Percentiles rank a stretch among this genome's conserved stretches.
These are phyloP conservation scores for Acleris sparsana DNA, from an alignment of 2,888 invertebrate species.

Conservation along the genomic window DNA sequence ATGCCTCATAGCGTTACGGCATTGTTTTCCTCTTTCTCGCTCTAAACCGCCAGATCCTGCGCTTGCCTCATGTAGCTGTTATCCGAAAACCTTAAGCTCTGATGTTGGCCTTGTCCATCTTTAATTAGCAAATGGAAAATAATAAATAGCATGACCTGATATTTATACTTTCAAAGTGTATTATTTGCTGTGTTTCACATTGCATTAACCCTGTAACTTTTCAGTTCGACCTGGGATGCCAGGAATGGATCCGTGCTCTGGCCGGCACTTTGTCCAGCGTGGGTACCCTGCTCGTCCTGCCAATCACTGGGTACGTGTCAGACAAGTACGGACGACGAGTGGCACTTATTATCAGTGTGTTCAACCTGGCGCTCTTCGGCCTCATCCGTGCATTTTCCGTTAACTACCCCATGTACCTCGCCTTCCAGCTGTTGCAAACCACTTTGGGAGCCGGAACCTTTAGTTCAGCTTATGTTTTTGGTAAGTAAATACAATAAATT, in stretches of 20 bases:
- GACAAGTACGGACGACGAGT: conserved; percentile 84
- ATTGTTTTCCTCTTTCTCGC: too few relatives aligned
- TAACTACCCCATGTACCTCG: conserved; percentile 80
- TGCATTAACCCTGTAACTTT: conserved; percentile 41
- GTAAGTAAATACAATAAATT: conserved; percentile 43
- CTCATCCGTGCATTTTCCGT: conserved; percentile 81
- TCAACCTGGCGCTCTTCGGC: conserved; percentile 68
- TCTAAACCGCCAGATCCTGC: too few relatives aligned
- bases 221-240: conserved; percentile 86
- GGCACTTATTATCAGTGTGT: conserved; percentile 74
- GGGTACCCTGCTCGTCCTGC: conserved; percentile 87
- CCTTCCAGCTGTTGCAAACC: conserved; percentile 79
- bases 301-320: conserved; percentile 87
- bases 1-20: too few relatives aligned
- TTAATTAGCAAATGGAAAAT: too few relatives aligned
- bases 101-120: too few relatives aligned
- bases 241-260: conserved; percentile 87
- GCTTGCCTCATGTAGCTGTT: too few relatives aligned
- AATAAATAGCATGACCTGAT: too few relatives aligned
- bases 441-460: conserved; percentile 80
- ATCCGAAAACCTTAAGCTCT: too few relatives aligned
- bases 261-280: conserved; percentile 88
- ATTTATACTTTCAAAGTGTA: too few relatives aligned
- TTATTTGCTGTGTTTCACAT: too few relatives aligned
- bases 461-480: conserved; percentile 76